Percentiles rank a stretch among this genome's conserved stretches.
phyloP scores from a whole-genome alignment of 1,140 invertebrate species.

The Pseudomyrmex flavicornis region DNA sequence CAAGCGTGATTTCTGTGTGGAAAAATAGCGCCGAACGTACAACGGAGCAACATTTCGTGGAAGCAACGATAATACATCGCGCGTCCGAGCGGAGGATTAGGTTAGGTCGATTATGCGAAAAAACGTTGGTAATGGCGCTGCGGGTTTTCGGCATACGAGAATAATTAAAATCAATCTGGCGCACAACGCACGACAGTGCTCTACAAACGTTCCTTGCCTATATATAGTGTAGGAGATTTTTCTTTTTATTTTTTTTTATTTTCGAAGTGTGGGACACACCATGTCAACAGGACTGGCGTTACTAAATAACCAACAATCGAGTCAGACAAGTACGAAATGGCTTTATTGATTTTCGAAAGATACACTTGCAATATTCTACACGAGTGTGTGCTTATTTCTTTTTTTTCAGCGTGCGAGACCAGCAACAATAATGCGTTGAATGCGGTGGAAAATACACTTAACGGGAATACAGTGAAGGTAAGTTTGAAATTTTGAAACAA shows the following conservation, averaged over 20 bases:
- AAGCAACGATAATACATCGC: too few relatives aligned
- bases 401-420: conserved; percentile 35
- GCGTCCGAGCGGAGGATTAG: conserved; percentile 1
- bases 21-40: too few relatives aligned
- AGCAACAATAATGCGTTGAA: conserved; percentile 26
- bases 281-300: conserved; percentile 72
- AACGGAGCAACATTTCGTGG: too few relatives aligned
- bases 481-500: not conserved
- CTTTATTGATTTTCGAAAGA: conserved; percentile 50
- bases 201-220: not conserved
- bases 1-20: too few relatives aligned
- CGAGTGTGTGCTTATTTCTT: not conserved
- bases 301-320: conserved; percentile 54
- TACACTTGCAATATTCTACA: not conserved
- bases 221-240: not conserved
- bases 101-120: conserved; percentile 57
- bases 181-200: not conserved
- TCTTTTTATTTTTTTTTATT: not conserved
- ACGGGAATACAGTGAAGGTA: conserved; percentile 7
- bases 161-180: conserved; percentile 54
- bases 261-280: conserved; percentile 21
- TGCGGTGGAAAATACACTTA: not conserved
- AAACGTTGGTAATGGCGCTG: conserved; percentile 63
- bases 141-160: conserved; percentile 51
- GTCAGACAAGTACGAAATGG: conserved; percentile 63